phyloP scores from a whole-genome alignment of 2,113 vertebrate species.

The Phycodurus eques region DNA sequence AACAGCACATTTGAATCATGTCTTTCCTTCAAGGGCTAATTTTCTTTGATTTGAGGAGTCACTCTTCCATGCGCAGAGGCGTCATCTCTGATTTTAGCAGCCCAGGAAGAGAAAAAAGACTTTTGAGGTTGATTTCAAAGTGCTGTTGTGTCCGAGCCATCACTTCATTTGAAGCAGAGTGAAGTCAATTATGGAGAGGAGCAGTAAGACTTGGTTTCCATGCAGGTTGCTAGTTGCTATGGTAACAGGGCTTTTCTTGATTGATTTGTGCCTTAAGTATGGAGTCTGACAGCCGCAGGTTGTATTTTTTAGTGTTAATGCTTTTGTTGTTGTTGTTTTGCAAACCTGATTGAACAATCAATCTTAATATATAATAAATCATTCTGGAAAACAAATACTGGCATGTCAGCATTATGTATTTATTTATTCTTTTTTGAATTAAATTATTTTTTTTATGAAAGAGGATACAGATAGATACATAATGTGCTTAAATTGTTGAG shows the following conservation, averaged over 20 bases:
- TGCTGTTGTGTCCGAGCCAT: conserved; percentile 50
- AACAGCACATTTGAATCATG: conserved; percentile 51
- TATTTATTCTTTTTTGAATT: too few relatives aligned
- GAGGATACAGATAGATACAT: neutral
- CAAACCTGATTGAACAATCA: conserved; percentile 16
- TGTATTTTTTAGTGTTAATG: conserved; percentile 12
- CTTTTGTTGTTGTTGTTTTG: neutral
- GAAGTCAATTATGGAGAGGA: conserved; percentile 35
- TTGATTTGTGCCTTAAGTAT: conserved; percentile 13
- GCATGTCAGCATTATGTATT: neutral
- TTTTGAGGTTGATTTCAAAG: conserved; percentile 45
- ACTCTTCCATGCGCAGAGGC: conserved; percentile 27
- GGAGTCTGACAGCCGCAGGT: conserved; percentile 34
- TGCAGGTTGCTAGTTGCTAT: conserved; percentile 63
- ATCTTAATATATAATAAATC: neutral
- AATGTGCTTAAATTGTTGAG: neutral
- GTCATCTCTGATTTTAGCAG: conserved; percentile 41
- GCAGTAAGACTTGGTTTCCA: conserved; percentile 39
- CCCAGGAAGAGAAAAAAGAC: conserved; percentile 12
- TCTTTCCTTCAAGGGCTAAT: neutral
- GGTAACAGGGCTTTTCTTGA: conserved; percentile 43
- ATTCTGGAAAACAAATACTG: neutral
- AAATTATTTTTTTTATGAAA: too few relatives aligned
- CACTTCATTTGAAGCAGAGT: conserved; percentile 47
- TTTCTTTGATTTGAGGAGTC: conserved; percentile 15